These are phyloP conservation scores for Trissolcus brochymenae DNA, from an alignment of 2,888 invertebrate genomes.

Conservation along the genomic window DNA sequence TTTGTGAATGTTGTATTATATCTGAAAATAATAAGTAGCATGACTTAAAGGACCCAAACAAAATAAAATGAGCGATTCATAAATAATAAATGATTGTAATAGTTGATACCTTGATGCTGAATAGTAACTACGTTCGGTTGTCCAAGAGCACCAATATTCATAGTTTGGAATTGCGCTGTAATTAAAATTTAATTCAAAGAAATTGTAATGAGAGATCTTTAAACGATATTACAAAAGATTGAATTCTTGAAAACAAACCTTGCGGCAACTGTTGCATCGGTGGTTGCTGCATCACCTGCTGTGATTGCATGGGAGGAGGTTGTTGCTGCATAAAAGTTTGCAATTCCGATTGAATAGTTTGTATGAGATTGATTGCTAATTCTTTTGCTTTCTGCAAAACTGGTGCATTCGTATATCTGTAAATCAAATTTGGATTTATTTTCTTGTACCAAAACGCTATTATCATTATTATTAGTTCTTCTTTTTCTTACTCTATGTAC, in stretches of 20 bases:
- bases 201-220: background rate
- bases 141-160: slow-evolving; percentile 74
- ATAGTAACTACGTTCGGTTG: slow-evolving; percentile 75
- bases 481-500: slow-evolving; percentile 81
- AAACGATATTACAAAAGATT: background rate
- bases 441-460: background rate
- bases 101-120: slow-evolving; percentile 73
- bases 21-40: slow-evolving; percentile 60
- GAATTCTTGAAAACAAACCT: slow-evolving; percentile 9
- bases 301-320: slow-evolving; percentile 74
- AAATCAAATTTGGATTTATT: slow-evolving; percentile 41
- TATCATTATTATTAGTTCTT: background rate
- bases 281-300: slow-evolving; percentile 74
- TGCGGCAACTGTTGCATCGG: slow-evolving; percentile 69
- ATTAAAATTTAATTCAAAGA: background rate
- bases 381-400: slow-evolving; percentile 84
- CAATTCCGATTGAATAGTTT: slow-evolving; percentile 83
- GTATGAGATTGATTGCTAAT: slow-evolving; percentile 86
- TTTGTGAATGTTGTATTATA: slow-evolving; percentile 74
- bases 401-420: slow-evolving; percentile 83
- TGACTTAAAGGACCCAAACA: background rate
- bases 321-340: slow-evolving; percentile 77
- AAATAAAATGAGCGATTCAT: background rate
- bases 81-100: background rate
- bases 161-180: slow-evolving; percentile 75